These are phyloP conservation scores for Papilio protenor DNA, from an alignment of 2,888 invertebrate species.

Conservation along the genomic window DNA sequence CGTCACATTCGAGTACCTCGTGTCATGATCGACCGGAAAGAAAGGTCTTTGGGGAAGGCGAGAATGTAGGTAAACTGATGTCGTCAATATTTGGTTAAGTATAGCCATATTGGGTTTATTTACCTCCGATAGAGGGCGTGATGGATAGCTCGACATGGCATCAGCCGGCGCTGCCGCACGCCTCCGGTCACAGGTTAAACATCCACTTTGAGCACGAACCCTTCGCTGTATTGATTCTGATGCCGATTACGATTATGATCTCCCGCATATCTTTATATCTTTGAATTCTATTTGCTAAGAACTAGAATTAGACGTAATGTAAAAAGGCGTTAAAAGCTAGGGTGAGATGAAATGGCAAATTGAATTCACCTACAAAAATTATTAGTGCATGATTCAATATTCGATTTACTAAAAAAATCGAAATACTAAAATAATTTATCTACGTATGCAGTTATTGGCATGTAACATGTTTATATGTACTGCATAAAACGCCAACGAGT, in stretches of 20 bases:
- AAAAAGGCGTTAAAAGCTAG: not conserved
- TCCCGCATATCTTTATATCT: conserved; percentile 58
- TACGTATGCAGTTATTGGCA: not conserved
- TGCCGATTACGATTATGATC: conserved; percentile 73
- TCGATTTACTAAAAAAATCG: not conserved
- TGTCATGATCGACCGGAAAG: conserved; percentile 52
- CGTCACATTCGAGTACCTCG: conserved; percentile 68
- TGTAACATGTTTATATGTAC: not conserved
- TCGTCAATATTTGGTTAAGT: conserved; percentile 54
- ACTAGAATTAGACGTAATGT: conserved; percentile 36
- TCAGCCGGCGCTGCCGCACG: conserved; percentile 67
- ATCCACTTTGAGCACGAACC: conserved; percentile 80
- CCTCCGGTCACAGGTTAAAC: conserved; percentile 79
- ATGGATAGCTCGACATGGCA: conserved; percentile 77
- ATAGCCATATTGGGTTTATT: conserved; percentile 71
- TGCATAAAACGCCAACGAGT: conserved; percentile 52
- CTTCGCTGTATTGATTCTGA: conserved; percentile 78
- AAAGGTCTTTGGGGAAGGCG: conserved; percentile 47
- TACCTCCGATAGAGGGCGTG: conserved; percentile 75
- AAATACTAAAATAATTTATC: no score
- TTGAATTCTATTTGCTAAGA: conserved; percentile 44
- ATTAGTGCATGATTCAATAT: not conserved
- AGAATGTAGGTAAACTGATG: conserved; percentile 51
- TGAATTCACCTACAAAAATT: not conserved
- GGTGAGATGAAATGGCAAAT: not conserved